Conservation (phyloP, 2,797 vertebrate genomes). For the Megaceryle alcyon region DNA sequence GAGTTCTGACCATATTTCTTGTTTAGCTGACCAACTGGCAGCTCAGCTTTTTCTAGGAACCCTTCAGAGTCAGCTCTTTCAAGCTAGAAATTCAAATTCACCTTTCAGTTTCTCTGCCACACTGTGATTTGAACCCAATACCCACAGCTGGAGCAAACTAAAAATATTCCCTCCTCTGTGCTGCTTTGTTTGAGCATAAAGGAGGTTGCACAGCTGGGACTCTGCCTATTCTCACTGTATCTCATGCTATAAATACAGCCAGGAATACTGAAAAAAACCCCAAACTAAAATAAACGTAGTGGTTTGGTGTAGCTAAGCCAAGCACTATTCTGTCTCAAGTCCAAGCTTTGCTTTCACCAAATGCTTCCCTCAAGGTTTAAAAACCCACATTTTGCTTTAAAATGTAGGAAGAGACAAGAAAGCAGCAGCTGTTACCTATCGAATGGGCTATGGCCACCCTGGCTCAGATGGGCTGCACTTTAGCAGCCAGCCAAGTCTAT, state of each 20-base stretch:
- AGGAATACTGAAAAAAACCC: neutral
- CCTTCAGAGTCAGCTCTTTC: neutral
- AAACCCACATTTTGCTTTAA: neutral
- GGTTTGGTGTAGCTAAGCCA: neutral
- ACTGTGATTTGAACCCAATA: neutral
- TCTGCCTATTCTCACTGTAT: neutral
- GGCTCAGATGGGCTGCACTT: neutral
- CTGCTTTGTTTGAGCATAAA: neutral
- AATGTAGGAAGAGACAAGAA: neutral
- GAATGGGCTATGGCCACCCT: neutral
- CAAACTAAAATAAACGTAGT: too few relatives aligned
- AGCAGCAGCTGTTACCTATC: neutral
- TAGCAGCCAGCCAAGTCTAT: neutral
- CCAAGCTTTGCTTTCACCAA: neutral
- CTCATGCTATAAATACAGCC: neutral
- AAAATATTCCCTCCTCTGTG: neutral
- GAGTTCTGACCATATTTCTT: neutral
- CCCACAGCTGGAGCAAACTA: neutral
- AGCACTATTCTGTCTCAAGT: neutral
- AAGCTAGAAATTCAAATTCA: neutral
- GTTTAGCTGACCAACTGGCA: accelerated
- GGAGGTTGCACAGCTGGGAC: neutral
- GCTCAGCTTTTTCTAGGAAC: neutral
- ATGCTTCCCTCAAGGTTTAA: neutral
- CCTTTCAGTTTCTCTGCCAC: slow-evolving; percentile 1